Evolutionary conservation across 2,113 vertebrate species (phyloP).

Genomic region (Brachyhypopomus gauderio): DNA sequence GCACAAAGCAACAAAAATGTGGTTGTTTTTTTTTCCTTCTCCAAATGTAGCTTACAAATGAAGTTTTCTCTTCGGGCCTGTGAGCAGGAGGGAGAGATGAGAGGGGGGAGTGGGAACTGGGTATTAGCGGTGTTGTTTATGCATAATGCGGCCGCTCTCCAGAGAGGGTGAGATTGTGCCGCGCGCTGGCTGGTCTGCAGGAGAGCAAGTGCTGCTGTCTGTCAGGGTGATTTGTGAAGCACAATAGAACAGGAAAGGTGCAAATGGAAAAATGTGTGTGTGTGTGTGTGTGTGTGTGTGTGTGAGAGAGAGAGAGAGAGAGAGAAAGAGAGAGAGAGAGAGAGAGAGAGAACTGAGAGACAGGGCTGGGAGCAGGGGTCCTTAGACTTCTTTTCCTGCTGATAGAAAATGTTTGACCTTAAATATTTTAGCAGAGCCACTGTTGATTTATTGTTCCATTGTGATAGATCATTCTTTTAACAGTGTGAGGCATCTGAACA

Average conservation of each 20-base stretch:
- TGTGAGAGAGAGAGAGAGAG: constrained; percentile 17
- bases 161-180: constrained; percentile 30
- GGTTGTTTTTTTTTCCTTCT: background rate
- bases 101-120: constrained; percentile 23
- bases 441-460: background rate
- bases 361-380: background rate
- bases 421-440: background rate
- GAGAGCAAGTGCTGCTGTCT: constrained; percentile 68
- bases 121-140: constrained; percentile 63
- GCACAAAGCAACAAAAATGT: constrained; percentile 13
- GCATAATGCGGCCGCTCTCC: constrained; percentile 61
- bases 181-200: constrained; percentile 46
- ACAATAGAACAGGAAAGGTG: constrained; percentile 71
- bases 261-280: constrained; percentile 76
- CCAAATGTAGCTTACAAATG: constrained; percentile 42
- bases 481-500: background rate
- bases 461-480: background rate
- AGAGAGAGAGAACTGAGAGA: background rate
- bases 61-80: constrained; percentile 42
- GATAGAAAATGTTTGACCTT: background rate
- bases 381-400: background rate
- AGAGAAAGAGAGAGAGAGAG: constrained; percentile 15
- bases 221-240: constrained; percentile 68
- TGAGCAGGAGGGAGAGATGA: constrained; percentile 23
- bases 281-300: constrained; percentile 63